Base-by-base conservation (phyloP, 2,888 invertebrate genomes). In the Alloscopus bannaensis region DNA sequence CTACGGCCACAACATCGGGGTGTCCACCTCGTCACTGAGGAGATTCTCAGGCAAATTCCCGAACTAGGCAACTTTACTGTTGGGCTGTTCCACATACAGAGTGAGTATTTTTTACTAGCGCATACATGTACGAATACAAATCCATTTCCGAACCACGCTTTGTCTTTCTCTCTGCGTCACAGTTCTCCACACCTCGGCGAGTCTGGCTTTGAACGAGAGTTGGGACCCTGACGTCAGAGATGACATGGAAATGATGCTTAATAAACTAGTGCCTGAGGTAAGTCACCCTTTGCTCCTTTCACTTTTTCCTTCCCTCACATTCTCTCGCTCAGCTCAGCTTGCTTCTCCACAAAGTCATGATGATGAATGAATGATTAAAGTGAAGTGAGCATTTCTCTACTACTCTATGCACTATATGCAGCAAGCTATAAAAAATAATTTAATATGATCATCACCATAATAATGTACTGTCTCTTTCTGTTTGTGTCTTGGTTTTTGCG, bases 201-300 rank as follows among this genome's bases (percentile, higher is more conserved):
- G 97, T 91, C 92, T 98, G 89, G 96, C 97, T 87, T 91, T 98
- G 89, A 98, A 98, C 90, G 98, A 98, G 91, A 97, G 97, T 90
- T 98, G 97, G 97, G 98, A 98, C 91, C 97, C 97, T 85, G 85
- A 86, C 88, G 88, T 81, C 86, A 92, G 97, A 90, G 96, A 96
- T 89, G 98, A 98, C 89, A 98, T 98, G 96, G 98, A 98, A 91
- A 98, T 97, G 96, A 97, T 98, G 96, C 92, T 98, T 90, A 98
- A 98, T 90, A 97, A 96, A 93, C 95, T 98, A 90, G 96, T 98
- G 90, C 98, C 98, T 89, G 98, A 98, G 90, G 91, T 91, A 87
- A 86, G 87, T 45, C 55, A 22, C 45, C 13, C 36, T 36, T 36
- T 13, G 6, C 36, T 36, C 11, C 24, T 24, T 52, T 52, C 52